phyloP scores from a whole-genome alignment of 2,888 invertebrate genomes.

The Syritta pipiens region DNA sequence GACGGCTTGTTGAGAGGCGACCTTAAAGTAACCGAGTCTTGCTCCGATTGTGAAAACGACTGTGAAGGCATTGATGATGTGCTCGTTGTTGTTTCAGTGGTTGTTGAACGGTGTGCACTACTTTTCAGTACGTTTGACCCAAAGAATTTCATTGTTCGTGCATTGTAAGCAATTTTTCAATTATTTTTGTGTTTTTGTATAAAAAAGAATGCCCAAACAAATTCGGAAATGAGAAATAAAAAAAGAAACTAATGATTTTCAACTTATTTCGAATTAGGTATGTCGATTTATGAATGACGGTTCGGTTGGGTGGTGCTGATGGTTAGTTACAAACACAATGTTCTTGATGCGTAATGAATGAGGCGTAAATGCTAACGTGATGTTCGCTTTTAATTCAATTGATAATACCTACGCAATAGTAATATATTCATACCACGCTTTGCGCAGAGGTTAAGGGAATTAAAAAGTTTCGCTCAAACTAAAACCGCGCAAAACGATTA shows the following conservation, averaged over 20 bases:
- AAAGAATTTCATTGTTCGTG: conserved; percentile 33
- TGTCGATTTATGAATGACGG: conserved; percentile 53
- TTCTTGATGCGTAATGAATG: conserved; percentile 16
- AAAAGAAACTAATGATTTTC: conserved; percentile 43
- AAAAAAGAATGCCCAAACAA: conserved; percentile 42
- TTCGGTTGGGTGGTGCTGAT: conserved; percentile 22
- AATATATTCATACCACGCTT: too few species aligned
- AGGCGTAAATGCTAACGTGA: neutral
- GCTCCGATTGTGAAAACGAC: conserved; percentile 33
- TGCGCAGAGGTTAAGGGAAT: too few species aligned
- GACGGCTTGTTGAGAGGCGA: conserved; percentile 74
- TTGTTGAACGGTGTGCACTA: conserved; percentile 59
- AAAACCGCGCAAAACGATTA: too few species aligned
- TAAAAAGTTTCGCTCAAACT: too few species aligned
- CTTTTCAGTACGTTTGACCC: conserved; percentile 13
- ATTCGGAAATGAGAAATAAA: conserved; percentile 51
- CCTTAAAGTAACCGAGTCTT: conserved; percentile 36
- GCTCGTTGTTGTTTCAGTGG: conserved; percentile 55
- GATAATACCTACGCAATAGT: too few species aligned
- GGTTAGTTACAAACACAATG: conserved; percentile 53
- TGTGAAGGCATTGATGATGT: conserved; percentile 57
- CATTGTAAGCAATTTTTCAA: neutral
- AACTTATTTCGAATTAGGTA: conserved; percentile 25
- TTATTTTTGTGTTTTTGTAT: conserved; percentile 30
- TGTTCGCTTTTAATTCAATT: too few species aligned